A percentile compares a stretch with the other conserved stretches of the same genome.
These are phyloP conservation scores for Teinopalpus imperialis DNA, from an alignment of 2,888 invertebrate species.

Conservation along the genomic window DNA sequence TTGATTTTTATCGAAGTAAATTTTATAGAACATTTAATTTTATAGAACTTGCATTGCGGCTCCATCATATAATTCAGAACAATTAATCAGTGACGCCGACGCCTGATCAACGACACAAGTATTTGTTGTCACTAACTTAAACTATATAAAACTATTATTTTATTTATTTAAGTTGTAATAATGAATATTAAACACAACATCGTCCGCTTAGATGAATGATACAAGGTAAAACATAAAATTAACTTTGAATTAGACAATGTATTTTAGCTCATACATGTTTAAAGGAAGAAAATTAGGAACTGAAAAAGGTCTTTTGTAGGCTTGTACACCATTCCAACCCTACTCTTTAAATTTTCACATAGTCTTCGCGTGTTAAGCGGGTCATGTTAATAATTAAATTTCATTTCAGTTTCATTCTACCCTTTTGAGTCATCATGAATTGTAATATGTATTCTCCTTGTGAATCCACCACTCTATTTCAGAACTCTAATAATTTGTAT, in stretches of 20 bases:
- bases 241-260: conserved; percentile 2
- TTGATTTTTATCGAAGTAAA: too few species aligned
- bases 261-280: conserved; percentile 8
- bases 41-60: too few species aligned
- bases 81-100: too few species aligned
- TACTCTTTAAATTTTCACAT: conserved; percentile 15
- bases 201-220: too few species aligned
- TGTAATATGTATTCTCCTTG: conserved; percentile 4
- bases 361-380: conserved; percentile 7
- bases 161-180: too few species aligned
- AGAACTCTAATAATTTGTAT: too few species aligned
- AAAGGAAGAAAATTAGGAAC: conserved; percentile 10
- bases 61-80: too few species aligned
- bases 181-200: too few species aligned
- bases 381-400: conserved; percentile 15
- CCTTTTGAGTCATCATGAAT: conserved; percentile 17
- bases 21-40: too few species aligned
- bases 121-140: too few species aligned
- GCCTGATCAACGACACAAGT: too few species aligned
- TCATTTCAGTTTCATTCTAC: conserved; percentile 7
- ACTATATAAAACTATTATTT: too few species aligned
- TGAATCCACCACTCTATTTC: not conserved
- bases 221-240: conserved; percentile 2
- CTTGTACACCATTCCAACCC: conserved; percentile 3
- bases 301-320: conserved; percentile 6